Conservation (phyloP, 2,113 vertebrate species). For the Cynopterus brachyotis region DNA sequence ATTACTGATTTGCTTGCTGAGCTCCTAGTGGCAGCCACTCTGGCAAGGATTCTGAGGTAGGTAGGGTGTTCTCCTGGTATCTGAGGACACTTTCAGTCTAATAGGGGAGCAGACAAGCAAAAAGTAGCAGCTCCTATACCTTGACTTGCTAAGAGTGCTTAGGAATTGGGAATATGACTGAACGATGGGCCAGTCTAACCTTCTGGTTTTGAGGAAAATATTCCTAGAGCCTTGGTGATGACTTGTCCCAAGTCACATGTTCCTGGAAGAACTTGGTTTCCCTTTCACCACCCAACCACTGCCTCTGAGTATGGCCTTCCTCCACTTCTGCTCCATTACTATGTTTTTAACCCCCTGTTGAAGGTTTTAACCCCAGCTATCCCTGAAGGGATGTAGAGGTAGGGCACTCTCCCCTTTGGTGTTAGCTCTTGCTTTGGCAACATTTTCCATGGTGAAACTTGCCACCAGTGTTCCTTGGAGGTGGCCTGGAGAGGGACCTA, state of each 20-base stretch:
- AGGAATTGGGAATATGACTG: not conserved
- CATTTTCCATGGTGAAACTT: not conserved
- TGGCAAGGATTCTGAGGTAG: not conserved
- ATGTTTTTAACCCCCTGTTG: not conserved
- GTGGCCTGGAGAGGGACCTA: not conserved
- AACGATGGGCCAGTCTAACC: not conserved
- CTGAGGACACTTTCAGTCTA: not conserved
- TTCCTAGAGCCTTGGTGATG: not conserved
- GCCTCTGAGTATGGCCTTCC: not conserved
- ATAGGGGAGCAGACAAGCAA: not conserved
- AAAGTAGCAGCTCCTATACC: not conserved
- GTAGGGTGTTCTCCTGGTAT: not conserved
- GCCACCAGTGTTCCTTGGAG: not conserved
- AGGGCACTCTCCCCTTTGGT: not conserved
- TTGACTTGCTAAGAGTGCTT: not conserved
- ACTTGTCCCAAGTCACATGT: not conserved
- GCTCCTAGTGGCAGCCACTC: not conserved
- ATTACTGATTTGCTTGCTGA: not conserved
- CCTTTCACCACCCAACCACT: not conserved
- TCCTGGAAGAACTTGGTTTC: not conserved
- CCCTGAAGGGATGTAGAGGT: not conserved
- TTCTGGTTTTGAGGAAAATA: not conserved
- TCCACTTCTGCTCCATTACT: not conserved
- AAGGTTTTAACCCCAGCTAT: not conserved
- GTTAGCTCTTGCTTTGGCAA: not conserved